Percentiles rank a stretch among this genome's conserved stretches.
These are phyloP conservation scores for Dermolepida albohirtum DNA, from an alignment of 2,888 invertebrate genomes.

Conservation along the genomic window DNA sequence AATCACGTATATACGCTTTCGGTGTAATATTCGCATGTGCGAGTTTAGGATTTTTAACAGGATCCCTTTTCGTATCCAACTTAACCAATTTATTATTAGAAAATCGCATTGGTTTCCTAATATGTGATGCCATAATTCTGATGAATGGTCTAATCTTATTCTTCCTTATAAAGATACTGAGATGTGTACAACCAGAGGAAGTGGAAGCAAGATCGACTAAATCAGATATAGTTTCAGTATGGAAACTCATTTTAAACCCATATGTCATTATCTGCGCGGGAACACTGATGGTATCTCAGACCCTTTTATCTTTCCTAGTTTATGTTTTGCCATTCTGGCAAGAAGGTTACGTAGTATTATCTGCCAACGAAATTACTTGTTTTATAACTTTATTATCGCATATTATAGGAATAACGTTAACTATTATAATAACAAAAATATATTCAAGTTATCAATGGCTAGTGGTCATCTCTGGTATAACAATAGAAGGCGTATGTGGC, in stretches of 20 bases:
- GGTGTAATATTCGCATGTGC: background rate
- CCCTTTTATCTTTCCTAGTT: background rate
- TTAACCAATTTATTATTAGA: background rate
- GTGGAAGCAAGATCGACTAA: background rate
- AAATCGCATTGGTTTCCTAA: background rate
- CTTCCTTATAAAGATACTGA: background rate
- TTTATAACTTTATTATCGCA: background rate
- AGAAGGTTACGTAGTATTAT: background rate
- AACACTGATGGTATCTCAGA: background rate
- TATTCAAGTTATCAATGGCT: background rate
- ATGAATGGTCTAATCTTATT: background rate
- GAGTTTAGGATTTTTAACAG: background rate
- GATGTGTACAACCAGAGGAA: too few species aligned
- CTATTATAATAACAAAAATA: background rate
- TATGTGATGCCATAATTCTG: background rate
- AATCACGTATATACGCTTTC: slow-evolving; percentile 2
- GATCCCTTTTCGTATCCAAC: background rate
- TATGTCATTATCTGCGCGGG: slow-evolving; percentile 3
- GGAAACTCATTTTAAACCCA: background rate
- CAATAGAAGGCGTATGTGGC: slow-evolving; percentile 5
- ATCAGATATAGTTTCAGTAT: background rate
- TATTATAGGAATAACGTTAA: background rate
- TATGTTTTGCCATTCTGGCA: slow-evolving; percentile 8
- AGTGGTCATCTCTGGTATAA: background rate
- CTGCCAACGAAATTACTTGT: background rate